phyloP scores from a whole-genome alignment of 2,113 vertebrate genomes.

The Phyllostomus hastatus region DNA sequence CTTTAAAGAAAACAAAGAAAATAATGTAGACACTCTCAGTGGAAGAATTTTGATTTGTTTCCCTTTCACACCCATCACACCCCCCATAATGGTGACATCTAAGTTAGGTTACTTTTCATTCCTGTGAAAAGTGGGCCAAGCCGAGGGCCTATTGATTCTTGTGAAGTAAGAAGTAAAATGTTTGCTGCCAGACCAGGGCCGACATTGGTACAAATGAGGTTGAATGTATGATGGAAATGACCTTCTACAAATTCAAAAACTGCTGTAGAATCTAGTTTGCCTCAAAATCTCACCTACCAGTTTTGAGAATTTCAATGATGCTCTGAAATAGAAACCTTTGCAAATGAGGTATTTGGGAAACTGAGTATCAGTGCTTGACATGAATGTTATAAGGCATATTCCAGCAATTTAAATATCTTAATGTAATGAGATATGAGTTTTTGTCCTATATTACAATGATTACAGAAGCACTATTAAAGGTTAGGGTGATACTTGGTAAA shows the following conservation, averaged over 20 bases:
- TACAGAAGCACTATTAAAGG: not conserved
- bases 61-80: not conserved
- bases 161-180: not conserved
- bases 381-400: not conserved
- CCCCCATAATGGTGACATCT: not conserved
- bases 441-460: not conserved
- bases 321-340: not conserved
- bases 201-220: not conserved
- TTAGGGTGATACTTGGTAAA: not conserved
- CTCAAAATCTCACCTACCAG: not conserved
- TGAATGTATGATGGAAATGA: not conserved
- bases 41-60: not conserved
- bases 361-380: not conserved
- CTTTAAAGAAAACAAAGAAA: not conserved
- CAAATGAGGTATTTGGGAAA: not conserved
- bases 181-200: not conserved
- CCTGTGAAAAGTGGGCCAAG: not conserved
- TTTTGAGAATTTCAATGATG: conserved; percentile 21
- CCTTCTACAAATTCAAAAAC: not conserved
- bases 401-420: not conserved
- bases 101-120: not conserved
- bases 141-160: not conserved
- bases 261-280: not conserved
- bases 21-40: not conserved
- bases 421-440: not conserved